Evolutionary conservation across 2,888 invertebrate genomes (phyloP).

Genomic region (Cryptus viduatorius): DNA sequence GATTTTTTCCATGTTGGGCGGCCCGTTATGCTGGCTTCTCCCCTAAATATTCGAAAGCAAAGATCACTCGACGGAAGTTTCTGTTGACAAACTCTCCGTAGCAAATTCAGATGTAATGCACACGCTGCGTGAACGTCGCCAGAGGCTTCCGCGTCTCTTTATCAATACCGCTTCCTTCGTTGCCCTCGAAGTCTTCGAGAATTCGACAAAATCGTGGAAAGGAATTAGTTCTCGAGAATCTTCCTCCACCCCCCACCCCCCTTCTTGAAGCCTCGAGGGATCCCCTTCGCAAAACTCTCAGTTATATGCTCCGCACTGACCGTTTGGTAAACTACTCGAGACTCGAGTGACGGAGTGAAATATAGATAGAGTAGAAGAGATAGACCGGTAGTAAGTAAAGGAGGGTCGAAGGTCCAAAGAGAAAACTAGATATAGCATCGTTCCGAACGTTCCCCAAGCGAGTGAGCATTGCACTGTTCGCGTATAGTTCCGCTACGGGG

Average conservation of each 20-base stretch:
- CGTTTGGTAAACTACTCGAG: conserved; percentile 68
- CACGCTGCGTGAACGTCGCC: not conserved
- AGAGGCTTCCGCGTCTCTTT: not conserved
- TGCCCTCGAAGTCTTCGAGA: conserved; percentile 1
- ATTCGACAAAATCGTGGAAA: conserved; percentile 38
- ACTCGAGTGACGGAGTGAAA: conserved; percentile 62
- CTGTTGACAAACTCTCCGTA: conserved; percentile 30
- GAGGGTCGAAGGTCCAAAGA: conserved; percentile 44
- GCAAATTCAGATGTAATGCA: conserved; percentile 24
- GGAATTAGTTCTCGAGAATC: conserved; percentile 64
- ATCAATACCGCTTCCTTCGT: conserved; percentile 39
- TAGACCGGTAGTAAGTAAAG: conserved; percentile 15
- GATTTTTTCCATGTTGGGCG: too few species aligned
- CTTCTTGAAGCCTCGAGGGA: conserved; percentile 27
- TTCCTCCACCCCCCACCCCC: not conserved
- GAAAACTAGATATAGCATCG: conserved; percentile 44
- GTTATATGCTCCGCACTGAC: conserved; percentile 60
- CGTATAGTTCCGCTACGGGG: conserved; percentile 15
- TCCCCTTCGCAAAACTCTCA: conserved; percentile 50
- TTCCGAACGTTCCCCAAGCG: conserved; percentile 37
- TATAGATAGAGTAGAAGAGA: conserved; percentile 38
- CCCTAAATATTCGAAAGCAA: not conserved
- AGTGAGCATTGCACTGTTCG: conserved; percentile 41
- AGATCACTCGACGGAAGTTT: conserved; percentile 4
- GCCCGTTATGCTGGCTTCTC: too few species aligned